A percentile compares a stretch with the other conserved stretches of the same genome.
Evolutionary conservation across 2,888 invertebrate species (phyloP).

Genomic region (Chalcis sispes): DNA sequence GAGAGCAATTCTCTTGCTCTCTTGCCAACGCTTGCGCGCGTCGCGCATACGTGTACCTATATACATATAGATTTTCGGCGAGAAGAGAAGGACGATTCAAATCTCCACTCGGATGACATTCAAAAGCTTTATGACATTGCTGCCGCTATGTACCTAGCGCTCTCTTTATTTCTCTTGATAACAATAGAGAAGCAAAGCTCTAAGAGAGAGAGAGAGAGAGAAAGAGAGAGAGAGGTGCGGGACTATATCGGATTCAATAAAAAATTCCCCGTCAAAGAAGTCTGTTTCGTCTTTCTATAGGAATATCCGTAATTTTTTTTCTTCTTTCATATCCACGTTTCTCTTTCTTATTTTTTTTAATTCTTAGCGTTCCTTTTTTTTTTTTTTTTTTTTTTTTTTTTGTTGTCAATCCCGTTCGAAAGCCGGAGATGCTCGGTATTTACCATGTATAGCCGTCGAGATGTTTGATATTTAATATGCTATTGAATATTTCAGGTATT

Average conservation of each 20-base stretch:
- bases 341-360: slow-evolving; percentile 20
- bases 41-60: not conserved
- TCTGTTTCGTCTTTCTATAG: slow-evolving; percentile 38
- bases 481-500: slow-evolving; percentile 22
- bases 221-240: too few species aligned
- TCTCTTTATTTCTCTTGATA: too few species aligned
- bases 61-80: too few species aligned
- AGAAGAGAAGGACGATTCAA: too few species aligned
- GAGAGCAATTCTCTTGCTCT: not conserved
- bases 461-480: slow-evolving; percentile 22
- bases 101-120: slow-evolving; percentile 31
- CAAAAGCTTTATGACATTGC: slow-evolving; percentile 34
- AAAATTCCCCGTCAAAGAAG: slow-evolving; percentile 37
- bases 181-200: slow-evolving; percentile 36
- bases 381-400: too few species aligned
- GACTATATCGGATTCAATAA: slow-evolving; percentile 36
- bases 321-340: not conserved
- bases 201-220: not conserved
- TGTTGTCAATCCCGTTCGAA: too few species aligned
- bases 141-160: not conserved
- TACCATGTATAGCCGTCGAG: not conserved
- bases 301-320: not conserved
- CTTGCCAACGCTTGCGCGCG: not conserved
- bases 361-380: slow-evolving; percentile 1
- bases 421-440: not conserved